Percentiles rank a stretch among this genome's conserved stretches.
Conservation (phyloP, 2,797 vertebrate species). For the Austrolebias charrua region DNA sequence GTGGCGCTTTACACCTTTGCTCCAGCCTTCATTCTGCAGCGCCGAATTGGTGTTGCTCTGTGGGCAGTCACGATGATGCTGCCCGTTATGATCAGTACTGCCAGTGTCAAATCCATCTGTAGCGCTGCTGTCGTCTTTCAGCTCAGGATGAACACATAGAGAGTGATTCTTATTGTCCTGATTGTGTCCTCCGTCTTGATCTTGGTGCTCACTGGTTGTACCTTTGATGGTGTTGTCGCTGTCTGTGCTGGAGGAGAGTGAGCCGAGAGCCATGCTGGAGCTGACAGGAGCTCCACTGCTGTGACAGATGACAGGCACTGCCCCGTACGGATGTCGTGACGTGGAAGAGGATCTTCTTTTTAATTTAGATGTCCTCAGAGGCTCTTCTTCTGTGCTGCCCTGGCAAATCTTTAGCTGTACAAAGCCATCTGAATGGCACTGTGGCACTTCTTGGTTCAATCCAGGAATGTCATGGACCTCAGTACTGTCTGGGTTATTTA, state of each 20-base stretch:
- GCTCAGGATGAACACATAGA: background rate
- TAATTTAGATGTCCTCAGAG: background rate
- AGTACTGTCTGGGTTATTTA: background rate
- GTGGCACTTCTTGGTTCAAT: slow-evolving; percentile 24
- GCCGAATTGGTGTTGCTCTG: slow-evolving; percentile 10
- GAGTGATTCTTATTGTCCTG: slow-evolving; percentile 10
- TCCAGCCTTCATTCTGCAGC: background rate
- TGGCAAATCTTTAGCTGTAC: slow-evolving; percentile 18
- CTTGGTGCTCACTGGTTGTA: slow-evolving; percentile 1
- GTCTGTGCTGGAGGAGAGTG: slow-evolving; percentile 7
- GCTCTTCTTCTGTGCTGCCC: slow-evolving; percentile 16
- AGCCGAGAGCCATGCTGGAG: slow-evolving; percentile 8
- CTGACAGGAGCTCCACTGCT: slow-evolving; percentile 41
- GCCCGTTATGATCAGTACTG: background rate
- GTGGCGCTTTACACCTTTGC: slow-evolving; percentile 5
- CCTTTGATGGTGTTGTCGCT: slow-evolving; percentile 12
- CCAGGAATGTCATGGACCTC: background rate
- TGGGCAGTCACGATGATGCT: slow-evolving; percentile 22
- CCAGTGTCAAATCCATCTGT: slow-evolving; percentile 9
- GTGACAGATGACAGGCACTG: slow-evolving; percentile 73
- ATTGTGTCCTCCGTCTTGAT: slow-evolving; percentile 1
- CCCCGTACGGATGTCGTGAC: slow-evolving; percentile 22
- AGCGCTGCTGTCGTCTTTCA: slow-evolving; percentile 4
- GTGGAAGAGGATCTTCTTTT: slow-evolving; percentile 13
- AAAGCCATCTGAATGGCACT: slow-evolving; percentile 14